Evolutionary conservation across 2,113 vertebrate species (phyloP), one percentile per base, ranked within the genome.

Genomic region (Nycticebus coucang): DNA sequence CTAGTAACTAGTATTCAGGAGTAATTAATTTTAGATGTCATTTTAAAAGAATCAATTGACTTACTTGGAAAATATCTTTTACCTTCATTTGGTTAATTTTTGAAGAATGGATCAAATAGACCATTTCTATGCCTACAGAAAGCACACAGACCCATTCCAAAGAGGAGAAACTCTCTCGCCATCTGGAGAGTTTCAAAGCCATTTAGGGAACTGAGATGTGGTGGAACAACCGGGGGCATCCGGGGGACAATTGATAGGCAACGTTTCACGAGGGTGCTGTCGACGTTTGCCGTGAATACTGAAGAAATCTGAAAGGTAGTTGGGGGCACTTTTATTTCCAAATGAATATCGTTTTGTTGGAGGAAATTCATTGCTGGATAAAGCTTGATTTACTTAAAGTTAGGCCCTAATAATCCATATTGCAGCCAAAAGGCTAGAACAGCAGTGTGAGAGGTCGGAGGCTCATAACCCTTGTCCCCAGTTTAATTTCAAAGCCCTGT

Each of bases 401-500:
- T 14, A 37, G 50, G 8, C 79, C n/a, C 24, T 88, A n/a, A 55
- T 9, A 37, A 26, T 45, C 60, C 33, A 37, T 13, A 57, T 17
- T 68, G 7, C 59, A 81, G 55, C 81, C 37, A n/a, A 89, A 64
- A 77, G 62, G 26, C 64, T 35, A 26, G 37, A 80, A 15, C 5
- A 77, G 13, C 53, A 33, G 10, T 7, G 7, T 26, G 83, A 71
- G 37, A 41, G 21, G 37, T 35, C 66, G 41, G 9, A 41, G 13
- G 50, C 37, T 75, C 30, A 60, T 78, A 80, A 90, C 45, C 41
- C 26, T 57, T 72, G 68, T 79, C 22, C 26, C 33, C 0, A 18
- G 60, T 94, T 93, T 71, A 62, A 6, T 80, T 95, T 95, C 93
- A 85, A 95, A 95, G 62, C 11, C 41, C 17, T 28, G 10, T 55